Evolutionary conservation across 2,797 vertebrate species (phyloP), one percentile per base, ranked within the genome.

Genomic region (Cryptoprocta ferox): DNA sequence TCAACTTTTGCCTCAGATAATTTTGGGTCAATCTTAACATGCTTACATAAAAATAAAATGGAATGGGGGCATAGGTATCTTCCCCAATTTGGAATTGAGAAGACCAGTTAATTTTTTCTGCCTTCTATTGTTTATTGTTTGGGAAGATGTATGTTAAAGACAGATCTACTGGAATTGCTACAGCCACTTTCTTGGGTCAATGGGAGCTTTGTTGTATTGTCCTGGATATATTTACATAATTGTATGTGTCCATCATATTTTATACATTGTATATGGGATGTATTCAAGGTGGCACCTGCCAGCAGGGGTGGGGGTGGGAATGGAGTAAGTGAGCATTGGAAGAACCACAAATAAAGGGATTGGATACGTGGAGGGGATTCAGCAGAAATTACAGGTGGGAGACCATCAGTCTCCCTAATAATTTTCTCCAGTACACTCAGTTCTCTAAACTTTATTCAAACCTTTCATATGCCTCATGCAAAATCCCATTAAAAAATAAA

Each of bases 1-100:
- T 37, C 75, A 91, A 13, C 48, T 93, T 79, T 89, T 92, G 50
- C 65, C n/a, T 70, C 86, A 80, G 35, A 32, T 95, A 63, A 71
- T 65, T 50, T 86, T 50, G 48, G 82, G 24, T 90, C 85, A 56
- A 19, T 59, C 59, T 80, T 85, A 81, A 91, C n/a, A 53, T 73
- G 79, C 18, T 45, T 92, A n/a, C 30, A 1, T 68, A 50, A 14
- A 42, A 45, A 35, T 30, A 42, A 80, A 65, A n/a, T 6, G 18
- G 9, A 56, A 16, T 35, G 32, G 45, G 6, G 14, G 24, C 71
- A 12, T 3, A 61, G 30, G 26, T 13, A 10, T 42, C n/a, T 42
- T 78, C 14, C 48, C 26, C 30, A 50, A 8, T 56, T 28, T 73
- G 83, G 75, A 86, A 70, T 1, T 84, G 39, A 87, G 85, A 80